Evolutionary conservation across 2,888 invertebrate genomes (phyloP).

Genomic region (Athripsodes cinereus): DNA sequence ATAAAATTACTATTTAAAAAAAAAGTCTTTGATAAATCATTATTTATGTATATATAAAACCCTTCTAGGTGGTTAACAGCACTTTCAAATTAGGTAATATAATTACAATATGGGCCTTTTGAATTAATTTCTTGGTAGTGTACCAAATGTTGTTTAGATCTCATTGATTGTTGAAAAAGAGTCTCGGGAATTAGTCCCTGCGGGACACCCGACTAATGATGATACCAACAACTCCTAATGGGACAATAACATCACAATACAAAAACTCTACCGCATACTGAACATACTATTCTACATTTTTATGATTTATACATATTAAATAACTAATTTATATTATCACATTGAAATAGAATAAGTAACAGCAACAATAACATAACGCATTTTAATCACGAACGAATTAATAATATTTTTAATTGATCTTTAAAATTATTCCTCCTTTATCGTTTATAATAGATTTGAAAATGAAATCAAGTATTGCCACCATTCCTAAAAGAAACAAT

Average conservation of each 20-base stretch:
- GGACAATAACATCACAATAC: slow-evolving; percentile 12
- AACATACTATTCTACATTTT: neutral
- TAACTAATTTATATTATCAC: slow-evolving; percentile 1
- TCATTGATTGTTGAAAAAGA: slow-evolving; percentile 5
- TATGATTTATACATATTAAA: neutral
- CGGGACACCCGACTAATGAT: slow-evolving; percentile 19
- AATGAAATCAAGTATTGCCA: neutral
- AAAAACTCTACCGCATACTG: neutral
- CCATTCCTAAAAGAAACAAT: neutral
- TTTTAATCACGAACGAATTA: slow-evolving; percentile 1
- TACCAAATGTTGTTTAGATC: neutral
- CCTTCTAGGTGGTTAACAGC: neutral
- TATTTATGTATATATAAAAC: too few species aligned
- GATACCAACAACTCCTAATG: slow-evolving; percentile 8
- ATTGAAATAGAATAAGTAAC: neutral
- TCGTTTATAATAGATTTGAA: slow-evolving; percentile 9
- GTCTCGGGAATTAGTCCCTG: slow-evolving; percentile 19
- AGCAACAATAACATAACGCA: slow-evolving; percentile 2
- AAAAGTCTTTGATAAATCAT: too few species aligned
- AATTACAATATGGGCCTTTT: neutral
- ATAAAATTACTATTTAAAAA: too few species aligned
- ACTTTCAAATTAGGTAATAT: neutral
- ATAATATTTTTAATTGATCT: slow-evolving; percentile 14
- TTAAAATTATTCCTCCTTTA: slow-evolving; percentile 15
- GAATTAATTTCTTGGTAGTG: neutral